Percentiles rank a stretch among this genome's conserved stretches.
phyloP scores from a whole-genome alignment of 2,797 vertebrate genomes.

The Propithecus deckenii region DNA sequence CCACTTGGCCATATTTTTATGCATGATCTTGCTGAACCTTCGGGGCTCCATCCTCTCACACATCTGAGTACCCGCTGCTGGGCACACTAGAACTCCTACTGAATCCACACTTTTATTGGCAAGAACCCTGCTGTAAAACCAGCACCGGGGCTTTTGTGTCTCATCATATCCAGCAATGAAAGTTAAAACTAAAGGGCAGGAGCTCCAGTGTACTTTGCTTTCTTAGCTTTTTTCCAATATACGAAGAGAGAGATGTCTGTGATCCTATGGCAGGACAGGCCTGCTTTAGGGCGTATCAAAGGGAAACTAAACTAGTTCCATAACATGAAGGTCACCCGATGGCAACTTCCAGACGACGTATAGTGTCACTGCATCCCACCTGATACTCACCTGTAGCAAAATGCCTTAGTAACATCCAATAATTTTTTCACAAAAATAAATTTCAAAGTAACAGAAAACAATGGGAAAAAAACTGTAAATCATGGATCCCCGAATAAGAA shows the following conservation, averaged over 20 bases:
- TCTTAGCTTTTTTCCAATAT: not conserved
- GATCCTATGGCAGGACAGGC: not conserved
- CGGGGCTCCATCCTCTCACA: not conserved
- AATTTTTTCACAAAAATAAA: not conserved
- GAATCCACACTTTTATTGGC: not conserved
- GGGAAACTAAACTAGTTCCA: not conserved
- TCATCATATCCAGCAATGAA: not conserved
- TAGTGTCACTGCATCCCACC: not conserved
- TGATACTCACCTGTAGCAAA: not conserved
- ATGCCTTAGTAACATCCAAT: not conserved
- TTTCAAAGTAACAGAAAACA: slow-evolving; percentile 9
- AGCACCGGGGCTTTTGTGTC: not conserved
- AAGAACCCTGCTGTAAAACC: not conserved
- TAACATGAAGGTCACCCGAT: not conserved
- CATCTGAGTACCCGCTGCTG: not conserved
- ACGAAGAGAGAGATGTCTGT: not conserved
- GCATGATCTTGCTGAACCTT: too few relatives aligned
- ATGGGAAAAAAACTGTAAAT: not conserved
- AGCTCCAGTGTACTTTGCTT: not conserved
- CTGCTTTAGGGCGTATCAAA: not conserved
- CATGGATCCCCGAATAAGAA: not conserved
- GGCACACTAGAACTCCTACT: not conserved
- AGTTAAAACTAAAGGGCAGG: not conserved
- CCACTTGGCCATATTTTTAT: not conserved
- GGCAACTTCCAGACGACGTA: not conserved